phyloP scores from a whole-genome alignment of 2,888 invertebrate genomes.

The Deilephila porcellus region DNA sequence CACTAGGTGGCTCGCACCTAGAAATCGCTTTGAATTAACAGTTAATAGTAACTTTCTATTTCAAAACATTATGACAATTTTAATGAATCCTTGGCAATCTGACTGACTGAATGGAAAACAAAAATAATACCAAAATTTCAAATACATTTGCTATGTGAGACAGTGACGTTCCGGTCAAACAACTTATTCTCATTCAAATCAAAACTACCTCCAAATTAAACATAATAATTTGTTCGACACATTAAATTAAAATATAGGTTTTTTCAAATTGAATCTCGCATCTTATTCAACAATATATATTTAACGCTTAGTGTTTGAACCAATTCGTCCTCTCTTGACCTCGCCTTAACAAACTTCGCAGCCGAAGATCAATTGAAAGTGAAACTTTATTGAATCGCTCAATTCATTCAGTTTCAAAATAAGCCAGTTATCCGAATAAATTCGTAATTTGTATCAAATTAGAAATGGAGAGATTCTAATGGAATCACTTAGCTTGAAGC shows the following conservation, averaged over 20 bases:
- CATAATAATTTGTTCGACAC: too few species aligned
- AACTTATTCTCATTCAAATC: too few species aligned
- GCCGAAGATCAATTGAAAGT: constrained; percentile 26
- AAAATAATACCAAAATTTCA: too few species aligned
- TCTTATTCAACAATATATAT: neutral
- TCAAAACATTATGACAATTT: too few species aligned
- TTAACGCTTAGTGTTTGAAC: neutral
- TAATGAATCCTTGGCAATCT: too few species aligned
- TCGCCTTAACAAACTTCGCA: neutral
- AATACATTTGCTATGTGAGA: too few species aligned
- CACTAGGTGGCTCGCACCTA: too few species aligned
- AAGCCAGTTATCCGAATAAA: constrained; percentile 23
- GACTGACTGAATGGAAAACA: too few species aligned
- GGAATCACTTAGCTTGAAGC: constrained; percentile 7
- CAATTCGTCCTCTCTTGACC: constrained; percentile 5
- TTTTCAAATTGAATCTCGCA: neutral
- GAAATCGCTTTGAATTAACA: too few species aligned
- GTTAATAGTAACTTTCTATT: too few species aligned
- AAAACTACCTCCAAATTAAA: too few species aligned
- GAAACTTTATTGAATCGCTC: constrained; percentile 18
- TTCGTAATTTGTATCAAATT: constrained; percentile 24
- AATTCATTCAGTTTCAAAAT: constrained; percentile 12
- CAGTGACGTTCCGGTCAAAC: too few species aligned
- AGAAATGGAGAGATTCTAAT: constrained; percentile 11
- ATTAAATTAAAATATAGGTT: neutral